Conservation (phyloP, 2,113 vertebrate species). For the Ophiodon elongatus region DNA sequence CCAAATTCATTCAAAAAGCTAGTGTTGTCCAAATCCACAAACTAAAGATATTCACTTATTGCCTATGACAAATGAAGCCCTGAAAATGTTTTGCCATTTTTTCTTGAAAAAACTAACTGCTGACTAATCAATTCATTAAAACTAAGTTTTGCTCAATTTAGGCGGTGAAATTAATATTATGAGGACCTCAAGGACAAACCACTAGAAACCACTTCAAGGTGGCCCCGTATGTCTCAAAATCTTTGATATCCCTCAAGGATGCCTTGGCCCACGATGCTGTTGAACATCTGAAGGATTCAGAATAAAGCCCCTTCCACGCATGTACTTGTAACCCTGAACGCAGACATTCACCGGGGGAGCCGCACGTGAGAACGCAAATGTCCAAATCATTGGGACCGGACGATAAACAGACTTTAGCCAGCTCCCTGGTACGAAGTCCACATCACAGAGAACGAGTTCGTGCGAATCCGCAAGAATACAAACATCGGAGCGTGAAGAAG, state of each 20-base stretch:
- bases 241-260: neutral
- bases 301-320: neutral
- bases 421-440: neutral
- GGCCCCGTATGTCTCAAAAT: neutral
- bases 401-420: neutral
- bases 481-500: neutral
- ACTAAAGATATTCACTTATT: neutral
- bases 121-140: neutral
- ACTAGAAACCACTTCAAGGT: neutral
- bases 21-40: neutral
- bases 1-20: neutral
- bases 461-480: neutral
- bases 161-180: neutral
- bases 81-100: neutral
- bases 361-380: neutral
- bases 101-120: neutral
- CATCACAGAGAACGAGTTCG: neutral
- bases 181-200: neutral
- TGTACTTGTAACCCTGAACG: neutral
- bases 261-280: neutral
- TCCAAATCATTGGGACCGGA: neutral
- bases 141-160: neutral
- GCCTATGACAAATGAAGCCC: neutral
- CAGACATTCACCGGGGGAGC: neutral
- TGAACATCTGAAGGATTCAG: neutral